Conservation (phyloP, 2,888 invertebrate genomes). For the Phrixothrix hirtus region DNA sequence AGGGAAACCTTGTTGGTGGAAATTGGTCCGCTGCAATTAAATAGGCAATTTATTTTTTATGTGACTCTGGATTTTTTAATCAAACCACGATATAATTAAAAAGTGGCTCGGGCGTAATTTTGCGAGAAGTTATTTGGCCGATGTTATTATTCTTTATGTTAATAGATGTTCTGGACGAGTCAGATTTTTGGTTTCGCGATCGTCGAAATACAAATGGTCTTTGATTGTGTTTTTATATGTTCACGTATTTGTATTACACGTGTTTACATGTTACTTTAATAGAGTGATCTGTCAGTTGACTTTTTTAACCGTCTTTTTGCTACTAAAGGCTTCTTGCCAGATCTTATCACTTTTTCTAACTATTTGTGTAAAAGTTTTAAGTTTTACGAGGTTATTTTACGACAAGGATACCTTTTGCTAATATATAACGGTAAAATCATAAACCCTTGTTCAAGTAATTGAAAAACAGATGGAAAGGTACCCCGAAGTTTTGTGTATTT, state of each 20-base stretch:
- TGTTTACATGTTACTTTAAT: constrained; percentile 24
- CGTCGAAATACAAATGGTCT: constrained; percentile 16
- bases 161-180: constrained; percentile 9
- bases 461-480: constrained; percentile 8
- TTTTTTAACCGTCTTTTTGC: constrained; percentile 5
- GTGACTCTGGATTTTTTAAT: constrained; percentile 55
- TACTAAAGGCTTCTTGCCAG: constrained; percentile 1
- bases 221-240: constrained; percentile 25
- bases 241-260: constrained; percentile 19
- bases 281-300: constrained; percentile 21
- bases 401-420: neutral
- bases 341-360: neutral
- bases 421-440: neutral
- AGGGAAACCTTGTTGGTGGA: constrained; percentile 12
- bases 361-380: neutral
- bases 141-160: constrained; percentile 22
- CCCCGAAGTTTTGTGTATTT: no score
- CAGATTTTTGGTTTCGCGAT: constrained; percentile 18
- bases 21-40: constrained; percentile 48
- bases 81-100: constrained; percentile 51
- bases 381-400: constrained; percentile 1
- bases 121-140: constrained; percentile 20
- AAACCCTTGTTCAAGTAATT: constrained; percentile 5
- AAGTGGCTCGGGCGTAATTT: constrained; percentile 34
- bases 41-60: constrained; percentile 58